Evolutionary conservation across 2,113 vertebrate genomes (phyloP).

Genomic region (Heterocephalus glaber): DNA sequence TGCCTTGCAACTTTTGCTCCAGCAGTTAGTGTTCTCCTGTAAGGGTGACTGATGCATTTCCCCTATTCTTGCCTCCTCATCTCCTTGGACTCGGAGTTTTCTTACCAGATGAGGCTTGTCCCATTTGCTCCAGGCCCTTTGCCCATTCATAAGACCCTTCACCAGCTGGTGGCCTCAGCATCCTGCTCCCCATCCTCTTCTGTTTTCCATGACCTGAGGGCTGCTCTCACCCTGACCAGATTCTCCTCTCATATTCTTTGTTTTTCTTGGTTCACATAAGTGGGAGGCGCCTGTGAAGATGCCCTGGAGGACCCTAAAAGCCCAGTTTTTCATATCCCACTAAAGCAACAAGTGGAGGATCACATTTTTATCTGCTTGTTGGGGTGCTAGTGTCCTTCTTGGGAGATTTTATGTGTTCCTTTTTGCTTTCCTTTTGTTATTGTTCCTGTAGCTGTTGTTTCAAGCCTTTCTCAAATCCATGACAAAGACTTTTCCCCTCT

Average conservation of each 20-base stretch:
- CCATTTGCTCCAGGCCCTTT: not conserved
- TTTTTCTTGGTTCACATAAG: not conserved
- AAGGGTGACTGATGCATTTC: not conserved
- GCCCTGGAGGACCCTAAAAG: not conserved
- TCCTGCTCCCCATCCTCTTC: not conserved
- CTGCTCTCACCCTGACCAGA: not conserved
- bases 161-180: not conserved
- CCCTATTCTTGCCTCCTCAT: not conserved
- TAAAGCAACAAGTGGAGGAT: constrained; percentile 47
- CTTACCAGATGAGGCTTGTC: not conserved
- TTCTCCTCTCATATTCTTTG: not conserved
- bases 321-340: constrained; percentile 44
- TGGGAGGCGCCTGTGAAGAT: not conserved
- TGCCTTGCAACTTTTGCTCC: not conserved
- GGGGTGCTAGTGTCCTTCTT: not conserved
- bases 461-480: not conserved
- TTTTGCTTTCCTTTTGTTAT: not conserved
- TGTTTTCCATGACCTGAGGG: not conserved
- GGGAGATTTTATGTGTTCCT: not conserved
- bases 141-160: not conserved
- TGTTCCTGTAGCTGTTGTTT: constrained; percentile 24
- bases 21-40: not conserved
- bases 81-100: not conserved
- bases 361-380: not conserved
- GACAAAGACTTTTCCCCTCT: not conserved